phyloP scores from a whole-genome alignment of 2,888 invertebrate species.

The Ophion ventricosus region DNA sequence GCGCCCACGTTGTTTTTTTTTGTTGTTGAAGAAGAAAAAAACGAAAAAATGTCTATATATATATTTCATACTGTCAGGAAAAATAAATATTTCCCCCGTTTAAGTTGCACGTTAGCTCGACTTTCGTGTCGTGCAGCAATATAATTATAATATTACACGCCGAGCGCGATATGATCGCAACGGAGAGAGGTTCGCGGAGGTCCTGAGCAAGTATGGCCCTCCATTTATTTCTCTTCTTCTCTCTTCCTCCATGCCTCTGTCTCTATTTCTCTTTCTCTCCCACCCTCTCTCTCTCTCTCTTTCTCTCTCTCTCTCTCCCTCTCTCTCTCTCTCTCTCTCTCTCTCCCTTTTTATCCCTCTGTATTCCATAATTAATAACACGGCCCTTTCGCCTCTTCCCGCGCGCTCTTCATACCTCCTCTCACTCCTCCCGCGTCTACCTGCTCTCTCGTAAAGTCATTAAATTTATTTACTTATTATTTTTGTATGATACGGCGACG shows the following conservation, averaged over 20 bases:
- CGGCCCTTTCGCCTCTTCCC: constrained; percentile 51
- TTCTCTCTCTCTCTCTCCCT: constrained; percentile 56
- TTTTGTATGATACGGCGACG: constrained; percentile 55
- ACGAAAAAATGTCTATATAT: neutral
- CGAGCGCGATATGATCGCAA: constrained; percentile 72
- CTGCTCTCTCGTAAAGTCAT: constrained; percentile 69
- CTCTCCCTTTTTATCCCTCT: constrained; percentile 52
- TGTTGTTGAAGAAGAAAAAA: constrained; percentile 22
- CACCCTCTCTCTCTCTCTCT: constrained; percentile 57
- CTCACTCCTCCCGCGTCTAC: constrained; percentile 38
- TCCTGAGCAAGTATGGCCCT: constrained; percentile 58
- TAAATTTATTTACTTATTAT: constrained; percentile 76
- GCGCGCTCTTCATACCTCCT: constrained; percentile 12
- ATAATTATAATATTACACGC: constrained; percentile 78
- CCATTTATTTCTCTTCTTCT: constrained; percentile 50
- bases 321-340: constrained; percentile 44
- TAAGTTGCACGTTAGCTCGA: constrained; percentile 58
- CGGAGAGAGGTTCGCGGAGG: constrained; percentile 62
- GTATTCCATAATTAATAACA: constrained; percentile 68
- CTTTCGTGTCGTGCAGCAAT: constrained; percentile 68
- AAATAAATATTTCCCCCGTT: constrained; percentile 43
- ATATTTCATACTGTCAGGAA: constrained; percentile 29
- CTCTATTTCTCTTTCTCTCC: constrained; percentile 37
- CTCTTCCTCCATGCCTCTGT: neutral
- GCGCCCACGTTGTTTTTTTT: constrained; percentile 20